Evolutionary conservation across 2,888 invertebrate species (phyloP).

Genomic region (Drosophila gaucha): DNA sequence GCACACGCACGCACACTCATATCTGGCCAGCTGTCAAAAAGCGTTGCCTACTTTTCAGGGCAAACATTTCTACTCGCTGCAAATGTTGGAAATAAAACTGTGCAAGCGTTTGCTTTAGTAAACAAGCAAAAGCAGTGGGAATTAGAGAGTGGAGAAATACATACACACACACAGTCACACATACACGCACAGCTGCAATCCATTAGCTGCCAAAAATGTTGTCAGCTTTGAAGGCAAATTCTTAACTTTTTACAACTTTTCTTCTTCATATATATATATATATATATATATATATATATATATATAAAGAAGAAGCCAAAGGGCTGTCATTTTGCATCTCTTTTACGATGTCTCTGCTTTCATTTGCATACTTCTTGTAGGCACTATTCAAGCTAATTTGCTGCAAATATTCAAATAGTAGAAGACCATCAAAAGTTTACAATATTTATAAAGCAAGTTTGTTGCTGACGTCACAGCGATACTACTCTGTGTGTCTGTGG

Average conservation of each 20-base stretch:
- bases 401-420: background rate
- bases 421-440: background rate
- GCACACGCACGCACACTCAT: background rate
- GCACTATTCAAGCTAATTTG: background rate
- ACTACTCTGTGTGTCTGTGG: background rate
- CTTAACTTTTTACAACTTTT: conserved; percentile 2
- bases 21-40: conserved; percentile 5
- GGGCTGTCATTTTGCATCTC: no score
- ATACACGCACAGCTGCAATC: background rate
- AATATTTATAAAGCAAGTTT: background rate
- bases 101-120: conserved; percentile 1
- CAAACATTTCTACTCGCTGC: conserved; percentile 1
- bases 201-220: conserved; percentile 20
- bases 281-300: background rate
- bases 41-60: conserved; percentile 32
- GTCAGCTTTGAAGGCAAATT: conserved; percentile 18
- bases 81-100: conserved; percentile 8
- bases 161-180: background rate
- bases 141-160: background rate
- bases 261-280: background rate
- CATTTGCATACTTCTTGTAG: background rate
- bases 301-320: no score
- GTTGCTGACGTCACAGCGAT: background rate
- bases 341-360: background rate
- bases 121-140: background rate